These are phyloP conservation scores for Elanoides forficatus DNA, from an alignment of 2,113 vertebrate genomes.

Conservation along the genomic window DNA sequence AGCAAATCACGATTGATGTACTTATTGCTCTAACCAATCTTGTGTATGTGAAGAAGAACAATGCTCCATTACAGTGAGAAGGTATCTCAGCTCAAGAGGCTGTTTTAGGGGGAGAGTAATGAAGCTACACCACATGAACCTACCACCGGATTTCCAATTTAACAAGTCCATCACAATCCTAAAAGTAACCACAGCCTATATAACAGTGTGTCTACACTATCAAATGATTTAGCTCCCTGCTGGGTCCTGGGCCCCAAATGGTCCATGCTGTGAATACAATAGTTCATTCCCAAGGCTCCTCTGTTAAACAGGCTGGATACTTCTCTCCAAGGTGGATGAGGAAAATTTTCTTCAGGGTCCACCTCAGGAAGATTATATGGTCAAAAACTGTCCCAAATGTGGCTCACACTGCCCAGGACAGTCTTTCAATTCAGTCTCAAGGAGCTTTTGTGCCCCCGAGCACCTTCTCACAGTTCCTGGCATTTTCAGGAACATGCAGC, in stretches of 20 bases:
- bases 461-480: background rate
- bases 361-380: background rate
- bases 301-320: background rate
- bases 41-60: background rate
- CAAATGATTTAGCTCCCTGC: background rate
- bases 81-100: background rate
- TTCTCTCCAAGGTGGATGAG: background rate
- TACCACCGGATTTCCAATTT: background rate
- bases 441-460: background rate
- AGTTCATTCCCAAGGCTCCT: background rate
- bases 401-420: background rate
- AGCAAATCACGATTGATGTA: background rate
- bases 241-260: background rate
- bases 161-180: background rate
- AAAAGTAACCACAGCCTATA: background rate
- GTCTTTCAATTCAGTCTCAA: background rate
- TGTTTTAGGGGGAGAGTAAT: background rate
- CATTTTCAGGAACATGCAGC: background rate
- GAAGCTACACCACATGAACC: background rate
- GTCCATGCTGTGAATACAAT: accelerated
- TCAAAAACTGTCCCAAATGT: background rate
- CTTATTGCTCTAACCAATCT: background rate
- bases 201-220: background rate
- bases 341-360: background rate
- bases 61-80: background rate